Evolutionary conservation across 2,888 invertebrate genomes (phyloP).

Genomic region (Leucophenga montana): DNA sequence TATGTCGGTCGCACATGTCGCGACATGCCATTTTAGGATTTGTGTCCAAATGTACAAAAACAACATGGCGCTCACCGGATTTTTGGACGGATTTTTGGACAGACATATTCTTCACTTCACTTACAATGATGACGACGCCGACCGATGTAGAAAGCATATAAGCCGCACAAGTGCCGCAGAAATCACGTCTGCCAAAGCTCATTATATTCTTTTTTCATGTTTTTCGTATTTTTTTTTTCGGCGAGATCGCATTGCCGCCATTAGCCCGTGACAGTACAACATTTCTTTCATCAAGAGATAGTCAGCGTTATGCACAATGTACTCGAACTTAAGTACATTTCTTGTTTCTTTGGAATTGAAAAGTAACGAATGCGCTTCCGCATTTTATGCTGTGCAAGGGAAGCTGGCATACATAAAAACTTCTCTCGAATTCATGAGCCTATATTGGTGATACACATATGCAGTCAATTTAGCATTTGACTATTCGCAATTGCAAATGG

Average conservation of each 20-base stretch:
- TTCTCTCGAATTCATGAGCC: no score
- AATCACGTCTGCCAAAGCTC: conserved; percentile 44
- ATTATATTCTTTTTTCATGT: conserved; percentile 49
- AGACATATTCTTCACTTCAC: no score
- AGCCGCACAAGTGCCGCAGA: conserved; percentile 42
- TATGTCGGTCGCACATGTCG: conserved; percentile 68
- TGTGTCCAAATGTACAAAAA: conserved; percentile 49
- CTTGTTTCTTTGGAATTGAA: background rate
- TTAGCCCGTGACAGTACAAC: conserved; percentile 64
- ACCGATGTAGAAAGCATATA: conserved; percentile 42
- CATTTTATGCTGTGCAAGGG: conserved; percentile 42
- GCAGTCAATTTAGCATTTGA: no score
- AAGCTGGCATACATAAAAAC: conserved; percentile 43
- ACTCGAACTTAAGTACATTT: no score
- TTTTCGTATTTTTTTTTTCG: conserved; percentile 33
- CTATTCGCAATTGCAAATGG: no score
- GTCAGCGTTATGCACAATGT: no score
- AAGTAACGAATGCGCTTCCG: background rate
- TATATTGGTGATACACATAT: no score
- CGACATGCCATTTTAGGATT: conserved; percentile 67
- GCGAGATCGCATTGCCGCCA: conserved; percentile 45
- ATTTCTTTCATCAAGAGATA: background rate
- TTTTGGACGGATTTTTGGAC: conserved; percentile 53
- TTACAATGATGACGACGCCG: conserved; percentile 25
- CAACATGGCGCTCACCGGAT: conserved; percentile 13